Base-by-base conservation (phyloP, 2,888 invertebrate species). In the Melieria picta region DNA sequence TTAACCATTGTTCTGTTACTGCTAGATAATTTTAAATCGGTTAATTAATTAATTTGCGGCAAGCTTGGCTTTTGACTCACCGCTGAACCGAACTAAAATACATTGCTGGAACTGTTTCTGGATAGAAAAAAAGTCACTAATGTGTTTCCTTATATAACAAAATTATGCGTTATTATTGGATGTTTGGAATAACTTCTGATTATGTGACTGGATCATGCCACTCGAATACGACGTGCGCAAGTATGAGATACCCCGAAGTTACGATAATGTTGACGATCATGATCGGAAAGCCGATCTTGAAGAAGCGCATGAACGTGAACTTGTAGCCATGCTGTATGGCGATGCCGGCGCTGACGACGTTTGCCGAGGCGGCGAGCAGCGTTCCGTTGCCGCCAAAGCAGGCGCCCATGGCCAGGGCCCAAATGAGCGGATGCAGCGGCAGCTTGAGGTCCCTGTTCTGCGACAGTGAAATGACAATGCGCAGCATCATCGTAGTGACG, bases 301-400 rank as follows among this genome's bases (percentile, higher is more conserved):
- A 93, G 88, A 94, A 97, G 78, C 94, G 91, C 80, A 92, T 85
- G 83, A 96, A 96, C 0, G 93, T 91, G 81, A 97, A 93, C 77
- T 91, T 89, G 84, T 96, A 95, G 3, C 96, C 96, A 85, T 96
- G 95, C 79, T 96, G 95, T 80, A 94, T 95, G 0, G 96, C 95
- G 3, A 97, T 93, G 58, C 96, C 96, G 1, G 95, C 95, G 84
- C 95, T 94, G 0, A 97, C 94, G 11, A 97, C 94, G 87, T 97
- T 97, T 0, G 95, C 94, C 16, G 95, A 94, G 0, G 96, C 94
- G 55, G 96, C 96, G 80, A 96, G 94, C 13, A 97, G 83, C 0
- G 96, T 95, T 42, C 95, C 96, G 87, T 96, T 97, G 72, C 96
- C 96, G 87, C 96, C 96, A 67, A 96, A 89, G 84, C 96, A 96